Conservation (phyloP, 2,888 invertebrate genomes). For the Xylota segnis region DNA sequence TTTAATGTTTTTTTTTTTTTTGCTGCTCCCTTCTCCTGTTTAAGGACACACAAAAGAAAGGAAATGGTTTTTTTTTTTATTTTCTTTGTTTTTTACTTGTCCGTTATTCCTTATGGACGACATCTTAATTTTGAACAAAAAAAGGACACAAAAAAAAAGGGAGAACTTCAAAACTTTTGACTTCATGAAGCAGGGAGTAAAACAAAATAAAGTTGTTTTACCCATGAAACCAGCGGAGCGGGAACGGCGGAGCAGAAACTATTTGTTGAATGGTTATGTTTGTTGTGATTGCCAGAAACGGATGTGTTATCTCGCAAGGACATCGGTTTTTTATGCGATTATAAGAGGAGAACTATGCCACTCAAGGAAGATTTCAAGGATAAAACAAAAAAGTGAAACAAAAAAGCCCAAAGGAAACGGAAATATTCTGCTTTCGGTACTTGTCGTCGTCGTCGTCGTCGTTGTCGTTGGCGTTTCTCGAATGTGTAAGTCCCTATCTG, state of each 20-base stretch:
- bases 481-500: slow-evolving; percentile 25
- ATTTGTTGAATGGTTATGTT: slow-evolving; percentile 58
- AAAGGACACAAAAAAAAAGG: not conserved
- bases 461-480: slow-evolving; percentile 32
- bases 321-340: slow-evolving; percentile 43
- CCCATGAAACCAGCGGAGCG: not conserved
- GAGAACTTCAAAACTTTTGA: slow-evolving; percentile 24
- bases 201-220: slow-evolving; percentile 25
- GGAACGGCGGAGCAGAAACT: slow-evolving; percentile 15
- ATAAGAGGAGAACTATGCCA: slow-evolving; percentile 39
- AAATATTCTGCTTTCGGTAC: slow-evolving; percentile 14
- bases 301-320: slow-evolving; percentile 49
- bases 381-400: not conserved
- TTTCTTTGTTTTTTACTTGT: slow-evolving; percentile 1
- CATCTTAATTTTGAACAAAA: slow-evolving; percentile 12
- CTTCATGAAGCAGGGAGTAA: slow-evolving; percentile 4
- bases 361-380: slow-evolving; percentile 31
- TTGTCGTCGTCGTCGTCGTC: slow-evolving; percentile 33
- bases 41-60: slow-evolving; percentile 3
- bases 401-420: slow-evolving; percentile 16
- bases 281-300: slow-evolving; percentile 55
- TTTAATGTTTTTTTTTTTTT: slow-evolving; percentile 4
- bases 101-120: slow-evolving; percentile 4
- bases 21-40: no score
- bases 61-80: slow-evolving; percentile 13